phyloP scores from a whole-genome alignment of 2,888 invertebrate genomes.

The Tupiocoris notatus region DNA sequence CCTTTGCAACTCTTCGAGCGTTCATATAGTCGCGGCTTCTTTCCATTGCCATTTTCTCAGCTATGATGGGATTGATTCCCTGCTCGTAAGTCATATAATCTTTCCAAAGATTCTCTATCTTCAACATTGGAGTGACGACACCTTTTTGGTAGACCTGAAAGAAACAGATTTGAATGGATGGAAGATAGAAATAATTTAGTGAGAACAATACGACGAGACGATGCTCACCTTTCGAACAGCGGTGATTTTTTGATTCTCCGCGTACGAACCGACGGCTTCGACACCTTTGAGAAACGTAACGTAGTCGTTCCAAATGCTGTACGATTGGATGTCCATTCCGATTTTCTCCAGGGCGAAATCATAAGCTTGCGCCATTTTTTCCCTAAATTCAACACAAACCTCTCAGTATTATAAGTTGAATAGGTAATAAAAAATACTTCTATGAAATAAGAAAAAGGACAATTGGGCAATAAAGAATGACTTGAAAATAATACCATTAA shows the following conservation, averaged over 20 bases:
- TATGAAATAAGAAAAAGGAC: too few relatives aligned
- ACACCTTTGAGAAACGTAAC: conserved; percentile 93
- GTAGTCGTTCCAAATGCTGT: conserved; percentile 97
- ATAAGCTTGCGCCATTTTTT: conserved; percentile 99
- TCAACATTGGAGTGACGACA: conserved; percentile 93
- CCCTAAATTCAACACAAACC: too few relatives aligned
- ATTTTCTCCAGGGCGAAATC: conserved; percentile 99
- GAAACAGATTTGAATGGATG: neutral
- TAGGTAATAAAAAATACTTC: too few relatives aligned
- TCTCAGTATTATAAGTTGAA: too few relatives aligned
- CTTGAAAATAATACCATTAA: too few relatives aligned
- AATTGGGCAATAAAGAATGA: too few relatives aligned
- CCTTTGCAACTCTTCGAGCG: conserved; percentile 92
- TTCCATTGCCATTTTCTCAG: conserved; percentile 97
- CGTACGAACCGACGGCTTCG: conserved; percentile 97
- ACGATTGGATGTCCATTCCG: conserved; percentile 96
- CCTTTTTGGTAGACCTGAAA: conserved; percentile 85
- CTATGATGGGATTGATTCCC: conserved; percentile 81
- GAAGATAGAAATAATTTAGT: neutral
- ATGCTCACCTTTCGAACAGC: conserved; percentile 90
- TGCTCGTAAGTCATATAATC: conserved; percentile 98
- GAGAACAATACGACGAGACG: too few relatives aligned
- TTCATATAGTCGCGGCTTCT: conserved; percentile 97
- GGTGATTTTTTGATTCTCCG: conserved; percentile 98
- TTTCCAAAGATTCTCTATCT: conserved; percentile 95